Evolutionary conservation across 2,797 vertebrate genomes (phyloP), one percentile per base, ranked within the genome.

Genomic region (Ciconia nigra): DNA sequence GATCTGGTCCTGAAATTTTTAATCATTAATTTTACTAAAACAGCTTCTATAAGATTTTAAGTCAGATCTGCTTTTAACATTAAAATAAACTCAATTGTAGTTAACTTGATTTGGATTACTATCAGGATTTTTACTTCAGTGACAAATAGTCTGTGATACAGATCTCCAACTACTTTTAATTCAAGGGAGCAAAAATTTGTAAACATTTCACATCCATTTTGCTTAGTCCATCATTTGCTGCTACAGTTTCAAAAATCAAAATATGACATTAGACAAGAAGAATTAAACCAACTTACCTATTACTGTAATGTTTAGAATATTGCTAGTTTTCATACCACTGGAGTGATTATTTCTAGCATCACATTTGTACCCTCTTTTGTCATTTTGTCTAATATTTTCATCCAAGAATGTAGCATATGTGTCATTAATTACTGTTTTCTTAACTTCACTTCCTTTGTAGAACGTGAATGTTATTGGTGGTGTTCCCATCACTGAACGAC

Each of bases 401-500:
- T 98, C 97, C 62, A 41, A 52, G 93, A 98, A 98, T 0, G 7
- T 44, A 8, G 94, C 98, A 4, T 97, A 96, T 4, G 83, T 77
- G 22, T 92, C 93, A 37, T 97, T 96, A 72, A 7, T 5, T 39
- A 92, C 44, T 13, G 1, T 63, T 65, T 25, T 83, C 71, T 87
- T 89, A 12, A 71, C 19, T 42, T 93, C 46, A 16, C 22, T 52
- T 83, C 83, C 97, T 92, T 97, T 98, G 63, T 95, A 89, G 77
- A 98, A 97, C 8, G 57, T 88, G 52, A 98, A 98, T 9, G 35
- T 94, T 81, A 98, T 98, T 46, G 98, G 98, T 0, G 82, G 88
- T 2, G 98, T 98, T 77, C 98, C 98, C 9, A 61, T 93, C 25
- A 12, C 12, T 2, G 97, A 98, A 21, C 54, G 97, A 78, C 98